Base-by-base conservation (phyloP, 2,888 invertebrate genomes). In the Sinhomidia bicolor region DNA sequence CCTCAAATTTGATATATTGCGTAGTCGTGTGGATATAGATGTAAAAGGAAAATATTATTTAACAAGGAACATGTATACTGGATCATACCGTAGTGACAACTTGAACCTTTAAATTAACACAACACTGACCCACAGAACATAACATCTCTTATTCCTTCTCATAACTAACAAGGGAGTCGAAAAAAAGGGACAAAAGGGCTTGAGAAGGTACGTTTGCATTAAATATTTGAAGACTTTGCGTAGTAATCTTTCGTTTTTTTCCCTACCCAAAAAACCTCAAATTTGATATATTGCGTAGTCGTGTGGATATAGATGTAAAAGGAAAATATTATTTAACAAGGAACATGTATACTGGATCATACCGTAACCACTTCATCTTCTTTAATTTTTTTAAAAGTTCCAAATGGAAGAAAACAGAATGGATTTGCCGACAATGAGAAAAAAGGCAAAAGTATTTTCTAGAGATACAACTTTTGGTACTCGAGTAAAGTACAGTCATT, bases 21-120 rank as follows among this genome's bases (percentile, higher is more conserved):
- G 10, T 4, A 36, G 2, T 20, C 20, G 17, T 68, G 68, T 68
- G n/a, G 68, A 65, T 65, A 65, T 74, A 79, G 78, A 79, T 79
- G 57, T 57, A 79, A 23, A 44, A 74, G n/a, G n/a, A n/a, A 47
- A 74, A 26, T 47, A 74, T 74, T 47, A 44, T 47, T 74, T 47
- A 26, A 47, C 44, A 23, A 29, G n/a, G 14, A 74, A 74, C 32
- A 32, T 14, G 23, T n/a, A n/a, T n/a, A 17, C 17, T 32, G 71
- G 60, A 20, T 80, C 14, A 12, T 17, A 80, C 57, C n/a, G 17
- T 20, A 10, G 76, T 81, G 81, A 76, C 76, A 82, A 87, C 79
- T 68, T 54, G 65, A 51, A 81, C 78, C 82, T 87, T 54, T 47
- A 80, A 79, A 86, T 80, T 76, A 81, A 87, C 68, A 86, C 76